Percentiles rank a stretch among this genome's conserved stretches.
phyloP scores from a whole-genome alignment of 2,797 vertebrate genomes.

The Huso huso region DNA sequence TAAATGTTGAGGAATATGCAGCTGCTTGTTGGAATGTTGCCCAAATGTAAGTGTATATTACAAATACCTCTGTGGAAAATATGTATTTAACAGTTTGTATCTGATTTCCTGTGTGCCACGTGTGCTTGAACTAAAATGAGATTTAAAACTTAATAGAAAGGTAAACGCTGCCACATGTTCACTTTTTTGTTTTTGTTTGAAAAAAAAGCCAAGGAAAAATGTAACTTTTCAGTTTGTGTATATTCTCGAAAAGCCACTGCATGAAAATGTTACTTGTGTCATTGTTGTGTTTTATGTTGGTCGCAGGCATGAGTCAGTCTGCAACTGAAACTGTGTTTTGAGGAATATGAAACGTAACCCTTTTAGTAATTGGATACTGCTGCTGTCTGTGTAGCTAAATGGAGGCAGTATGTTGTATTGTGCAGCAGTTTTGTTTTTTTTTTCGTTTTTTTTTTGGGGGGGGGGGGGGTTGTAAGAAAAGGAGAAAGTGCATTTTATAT shows the following conservation, averaged over 20 bases:
- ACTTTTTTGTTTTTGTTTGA: neutral
- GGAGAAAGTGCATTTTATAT: too few relatives aligned
- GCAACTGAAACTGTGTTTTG: too few relatives aligned
- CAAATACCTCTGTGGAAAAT: conserved; percentile 9
- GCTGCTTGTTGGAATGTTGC: conserved; percentile 12
- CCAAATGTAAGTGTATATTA: conserved; percentile 2
- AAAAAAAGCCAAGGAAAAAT: conserved; percentile 10
- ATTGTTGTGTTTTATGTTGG: neutral
- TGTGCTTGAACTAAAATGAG: too few relatives aligned
- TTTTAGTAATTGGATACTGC: too few relatives aligned
- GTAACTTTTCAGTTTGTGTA: neutral
- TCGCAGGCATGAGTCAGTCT: neutral
- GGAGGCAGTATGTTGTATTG: too few relatives aligned
- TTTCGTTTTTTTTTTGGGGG: too few relatives aligned
- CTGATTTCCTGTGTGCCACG: neutral
- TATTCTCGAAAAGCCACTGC: conserved; percentile 15
- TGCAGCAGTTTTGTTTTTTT: too few relatives aligned
- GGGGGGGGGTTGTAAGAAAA: too few relatives aligned
- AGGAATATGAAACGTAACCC: too few relatives aligned
- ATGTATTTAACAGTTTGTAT: neutral
- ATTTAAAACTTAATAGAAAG: too few relatives aligned
- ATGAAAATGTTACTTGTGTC: neutral
- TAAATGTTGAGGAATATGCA: conserved; percentile 6
- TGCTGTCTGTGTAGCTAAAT: neutral
- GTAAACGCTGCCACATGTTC: neutral